A percentile compares a stretch with the other conserved stretches of the same genome.
phyloP scores from a whole-genome alignment of 2,113 vertebrate species.

The Labeo rohita region DNA sequence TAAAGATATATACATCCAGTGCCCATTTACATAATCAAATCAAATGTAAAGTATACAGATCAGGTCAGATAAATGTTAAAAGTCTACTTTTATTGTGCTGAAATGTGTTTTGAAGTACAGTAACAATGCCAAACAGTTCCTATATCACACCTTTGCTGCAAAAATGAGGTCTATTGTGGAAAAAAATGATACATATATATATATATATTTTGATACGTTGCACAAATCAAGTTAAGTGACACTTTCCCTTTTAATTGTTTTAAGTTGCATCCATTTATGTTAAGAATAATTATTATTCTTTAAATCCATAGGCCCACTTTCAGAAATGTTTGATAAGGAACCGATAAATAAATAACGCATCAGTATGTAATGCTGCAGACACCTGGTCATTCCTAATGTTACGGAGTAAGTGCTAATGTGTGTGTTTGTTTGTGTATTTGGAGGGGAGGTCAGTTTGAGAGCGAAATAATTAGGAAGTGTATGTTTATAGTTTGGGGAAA shows the following conservation, averaged over 20 bases:
- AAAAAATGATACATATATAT: slow-evolving; percentile 26
- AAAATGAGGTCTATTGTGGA: slow-evolving; percentile 17
- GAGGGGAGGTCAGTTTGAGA: neutral
- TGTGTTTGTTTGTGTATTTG: slow-evolving; percentile 1
- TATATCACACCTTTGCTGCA: neutral
- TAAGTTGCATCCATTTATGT: neutral
- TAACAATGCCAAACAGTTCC: slow-evolving; percentile 1
- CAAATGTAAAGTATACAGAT: neutral
- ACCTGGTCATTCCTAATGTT: slow-evolving; percentile 43
- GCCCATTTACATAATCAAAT: neutral
- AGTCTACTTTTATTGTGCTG: neutral
- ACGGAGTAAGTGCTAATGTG: slow-evolving; percentile 7
- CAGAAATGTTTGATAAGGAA: too few species aligned
- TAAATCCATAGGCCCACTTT: too few species aligned
- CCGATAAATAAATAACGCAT: too few species aligned
- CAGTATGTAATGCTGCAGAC: slow-evolving; percentile 37
- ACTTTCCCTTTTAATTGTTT: neutral
- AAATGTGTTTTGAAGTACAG: slow-evolving; percentile 14
- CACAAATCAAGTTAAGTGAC: neutral
- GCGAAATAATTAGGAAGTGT: neutral
- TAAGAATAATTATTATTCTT: too few species aligned
- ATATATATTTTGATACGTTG: neutral
- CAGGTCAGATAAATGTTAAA: neutral
- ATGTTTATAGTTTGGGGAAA: neutral
- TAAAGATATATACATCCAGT: neutral